phyloP scores from a whole-genome alignment of 2,888 invertebrate species.

The Bellardia bayeri region DNA sequence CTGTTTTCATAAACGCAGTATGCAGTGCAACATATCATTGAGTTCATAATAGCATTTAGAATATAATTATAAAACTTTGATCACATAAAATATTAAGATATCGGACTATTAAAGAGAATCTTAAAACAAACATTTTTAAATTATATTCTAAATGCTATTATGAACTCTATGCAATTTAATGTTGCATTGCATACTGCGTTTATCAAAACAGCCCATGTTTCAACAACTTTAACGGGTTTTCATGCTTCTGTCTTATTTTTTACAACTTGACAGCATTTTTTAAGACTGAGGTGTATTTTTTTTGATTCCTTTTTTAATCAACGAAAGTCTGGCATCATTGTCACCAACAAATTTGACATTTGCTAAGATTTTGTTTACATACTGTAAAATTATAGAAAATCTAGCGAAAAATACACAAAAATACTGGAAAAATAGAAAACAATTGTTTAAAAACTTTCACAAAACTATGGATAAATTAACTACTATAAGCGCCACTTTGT shows the following conservation, averaged over 20 bases:
- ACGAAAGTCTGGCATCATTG: not conserved
- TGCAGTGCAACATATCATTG: too few species aligned
- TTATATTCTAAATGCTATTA: too few species aligned
- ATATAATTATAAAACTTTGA: too few species aligned
- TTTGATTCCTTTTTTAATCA: not conserved
- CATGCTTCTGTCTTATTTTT: not conserved
- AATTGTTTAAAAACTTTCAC: not conserved
- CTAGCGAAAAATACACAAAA: not conserved
- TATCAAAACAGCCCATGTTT: too few species aligned
- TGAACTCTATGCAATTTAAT: too few species aligned
- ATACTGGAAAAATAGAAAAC: not conserved
- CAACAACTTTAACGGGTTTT: too few species aligned
- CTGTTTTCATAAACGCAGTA: too few species aligned
- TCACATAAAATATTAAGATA: too few species aligned
- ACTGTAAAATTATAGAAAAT: not conserved
- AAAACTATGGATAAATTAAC: conserved; percentile 94
- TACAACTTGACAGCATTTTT: conserved; percentile 25
- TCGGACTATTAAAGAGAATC: too few species aligned
- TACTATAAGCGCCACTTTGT: conserved; percentile 94
- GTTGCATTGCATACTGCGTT: too few species aligned
- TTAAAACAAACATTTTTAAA: too few species aligned
- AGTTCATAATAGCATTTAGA: too few species aligned
- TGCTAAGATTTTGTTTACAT: not conserved
- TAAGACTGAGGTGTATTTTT: not conserved
- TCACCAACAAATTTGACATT: not conserved